Percentiles rank a stretch among this genome's conserved stretches.
phyloP scores from a whole-genome alignment of 2,888 invertebrate genomes.

The Malthinus seriepunctatus region DNA sequence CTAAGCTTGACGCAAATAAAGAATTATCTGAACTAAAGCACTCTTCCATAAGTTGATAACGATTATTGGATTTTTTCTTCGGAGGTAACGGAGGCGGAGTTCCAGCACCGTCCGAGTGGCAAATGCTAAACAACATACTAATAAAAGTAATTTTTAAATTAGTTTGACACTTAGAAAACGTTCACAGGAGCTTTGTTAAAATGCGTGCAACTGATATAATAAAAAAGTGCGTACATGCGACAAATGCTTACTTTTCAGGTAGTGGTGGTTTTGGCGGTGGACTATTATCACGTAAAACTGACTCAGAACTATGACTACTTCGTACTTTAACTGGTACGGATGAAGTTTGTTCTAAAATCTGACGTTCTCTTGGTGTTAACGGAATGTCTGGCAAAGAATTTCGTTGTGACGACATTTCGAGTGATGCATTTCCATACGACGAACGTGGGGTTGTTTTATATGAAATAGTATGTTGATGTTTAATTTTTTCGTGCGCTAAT shows the following conservation, averaged over 20 bases:
- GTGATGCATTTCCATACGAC: constrained; percentile 46
- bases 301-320: constrained; percentile 81
- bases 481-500: constrained; percentile 81
- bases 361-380: constrained; percentile 76
- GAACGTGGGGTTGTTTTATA: constrained; percentile 55
- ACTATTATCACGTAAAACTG: constrained; percentile 71
- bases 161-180: background rate
- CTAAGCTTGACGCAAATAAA: constrained; percentile 67
- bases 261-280: constrained; percentile 89
- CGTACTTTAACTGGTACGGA: constrained; percentile 56
- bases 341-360: constrained; percentile 64
- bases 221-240: constrained; percentile 2
- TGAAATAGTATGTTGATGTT: constrained; percentile 48
- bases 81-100: constrained; percentile 81
- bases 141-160: background rate
- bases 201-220: background rate
- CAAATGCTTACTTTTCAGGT: constrained; percentile 66
- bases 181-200: too few species aligned
- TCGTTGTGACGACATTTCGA: constrained; percentile 61
- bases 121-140: constrained; percentile 33
- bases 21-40: constrained; percentile 60
- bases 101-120: constrained; percentile 56
- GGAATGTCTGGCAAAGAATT: constrained; percentile 81
- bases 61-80: constrained; percentile 65
- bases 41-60: constrained; percentile 56